Conservation (phyloP, 2,113 vertebrate genomes). For the Pardalotus punctatus region DNA sequence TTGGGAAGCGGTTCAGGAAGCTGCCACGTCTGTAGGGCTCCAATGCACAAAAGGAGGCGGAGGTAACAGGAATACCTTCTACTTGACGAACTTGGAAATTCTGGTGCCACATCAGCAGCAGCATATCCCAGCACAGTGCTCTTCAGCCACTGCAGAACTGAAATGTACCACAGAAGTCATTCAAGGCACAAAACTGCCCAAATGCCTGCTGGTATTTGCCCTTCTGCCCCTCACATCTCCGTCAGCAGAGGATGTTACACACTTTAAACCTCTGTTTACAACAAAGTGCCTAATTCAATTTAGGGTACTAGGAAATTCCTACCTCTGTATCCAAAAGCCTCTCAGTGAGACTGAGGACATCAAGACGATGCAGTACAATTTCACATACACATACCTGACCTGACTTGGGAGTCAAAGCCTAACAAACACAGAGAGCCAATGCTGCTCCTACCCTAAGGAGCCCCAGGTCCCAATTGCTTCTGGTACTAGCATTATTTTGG, state of each 20-base stretch:
- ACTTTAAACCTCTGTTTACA: neutral
- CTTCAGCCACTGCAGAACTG: neutral
- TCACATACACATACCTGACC: neutral
- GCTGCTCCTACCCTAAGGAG: neutral
- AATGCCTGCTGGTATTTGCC: neutral
- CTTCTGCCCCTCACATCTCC: neutral
- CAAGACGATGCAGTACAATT: neutral
- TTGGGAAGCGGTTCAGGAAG: neutral
- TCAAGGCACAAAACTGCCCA: neutral
- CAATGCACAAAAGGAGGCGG: slow-evolving; percentile 53
- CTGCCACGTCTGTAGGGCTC: slow-evolving; percentile 66
- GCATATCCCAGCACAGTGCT: neutral
- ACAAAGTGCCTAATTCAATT: neutral
- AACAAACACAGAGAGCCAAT: neutral
- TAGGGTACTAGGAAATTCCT: neutral
- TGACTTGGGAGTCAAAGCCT: neutral
- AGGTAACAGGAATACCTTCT: slow-evolving; percentile 59
- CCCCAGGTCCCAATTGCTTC: neutral
- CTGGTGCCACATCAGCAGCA: slow-evolving; percentile 70
- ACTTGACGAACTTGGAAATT: slow-evolving; percentile 56
- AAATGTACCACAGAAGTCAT: neutral
- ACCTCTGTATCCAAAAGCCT: neutral
- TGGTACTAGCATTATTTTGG: neutral
- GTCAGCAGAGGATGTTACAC: neutral
- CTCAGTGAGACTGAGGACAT: neutral